Evolutionary conservation across 2,113 vertebrate genomes (phyloP).

Genomic region (Trematocara variabile): DNA sequence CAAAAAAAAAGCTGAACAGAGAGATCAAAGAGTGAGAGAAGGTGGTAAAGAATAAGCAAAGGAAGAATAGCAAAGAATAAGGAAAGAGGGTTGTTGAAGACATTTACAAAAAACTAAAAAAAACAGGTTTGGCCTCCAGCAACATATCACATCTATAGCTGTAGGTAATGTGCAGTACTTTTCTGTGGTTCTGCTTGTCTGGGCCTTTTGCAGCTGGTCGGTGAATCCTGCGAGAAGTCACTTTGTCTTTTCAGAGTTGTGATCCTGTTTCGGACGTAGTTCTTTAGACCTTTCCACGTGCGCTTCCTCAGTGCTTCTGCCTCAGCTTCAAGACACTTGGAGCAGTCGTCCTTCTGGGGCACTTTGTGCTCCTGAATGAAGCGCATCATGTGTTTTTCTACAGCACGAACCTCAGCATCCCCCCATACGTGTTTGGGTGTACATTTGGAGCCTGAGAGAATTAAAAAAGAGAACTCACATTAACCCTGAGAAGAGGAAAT

Average conservation of each 20-base stretch:
- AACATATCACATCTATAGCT: not conserved
- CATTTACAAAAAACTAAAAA: fast-evolving
- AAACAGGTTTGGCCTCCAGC: fast-evolving
- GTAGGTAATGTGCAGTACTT: fast-evolving
- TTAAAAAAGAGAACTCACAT: not conserved
- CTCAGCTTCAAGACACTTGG: conserved; percentile 53
- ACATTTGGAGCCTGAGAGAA: not conserved
- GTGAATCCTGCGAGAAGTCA: fast-evolving
- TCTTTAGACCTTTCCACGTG: conserved; percentile 56
- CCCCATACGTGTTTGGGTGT: conserved; percentile 33
- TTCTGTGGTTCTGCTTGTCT: not conserved
- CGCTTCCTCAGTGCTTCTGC: conserved; percentile 31
- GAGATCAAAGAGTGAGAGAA: not conserved
- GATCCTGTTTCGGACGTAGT: conserved; percentile 65
- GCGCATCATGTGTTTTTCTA: conserved; percentile 54
- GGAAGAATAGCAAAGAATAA: not conserved
- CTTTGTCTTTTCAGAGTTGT: conserved; percentile 40
- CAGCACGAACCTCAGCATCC: conserved; percentile 38
- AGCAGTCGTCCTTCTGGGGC: conserved; percentile 47
- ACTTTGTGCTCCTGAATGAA: conserved; percentile 41
- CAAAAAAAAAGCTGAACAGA: not conserved
- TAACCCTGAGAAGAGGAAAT: fast-evolving
- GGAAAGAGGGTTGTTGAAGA: fast-evolving
- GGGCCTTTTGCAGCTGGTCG: not conserved
- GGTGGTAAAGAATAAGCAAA: not conserved